phyloP scores from a whole-genome alignment of 2,797 vertebrate species.

The Chiloscyllium punctatum region DNA sequence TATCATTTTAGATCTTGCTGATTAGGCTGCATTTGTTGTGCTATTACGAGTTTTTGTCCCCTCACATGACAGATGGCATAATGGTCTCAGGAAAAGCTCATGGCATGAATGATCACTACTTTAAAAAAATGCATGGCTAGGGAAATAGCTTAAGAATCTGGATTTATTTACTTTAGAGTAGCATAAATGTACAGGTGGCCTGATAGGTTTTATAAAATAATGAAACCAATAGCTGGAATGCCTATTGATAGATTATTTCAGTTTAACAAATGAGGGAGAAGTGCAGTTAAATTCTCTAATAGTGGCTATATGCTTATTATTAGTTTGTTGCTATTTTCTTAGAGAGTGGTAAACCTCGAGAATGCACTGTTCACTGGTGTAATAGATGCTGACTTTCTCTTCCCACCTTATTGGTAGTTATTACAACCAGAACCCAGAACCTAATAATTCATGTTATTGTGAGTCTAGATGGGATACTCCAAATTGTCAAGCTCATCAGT shows the following conservation, averaged over 20 bases:
- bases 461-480: too few relatives aligned
- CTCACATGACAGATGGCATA: background rate
- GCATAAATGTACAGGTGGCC: background rate
- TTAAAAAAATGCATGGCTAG: background rate
- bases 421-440: background rate
- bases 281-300: background rate
- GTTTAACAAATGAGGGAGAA: background rate
- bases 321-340: background rate
- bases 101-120: background rate
- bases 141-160: background rate
- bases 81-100: background rate
- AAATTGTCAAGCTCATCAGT: too few relatives aligned
- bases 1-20: background rate
- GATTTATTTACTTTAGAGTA: background rate
- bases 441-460: too few relatives aligned
- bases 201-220: background rate
- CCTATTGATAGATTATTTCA: background rate
- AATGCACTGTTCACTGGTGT: background rate
- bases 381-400: background rate
- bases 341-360: background rate
- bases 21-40: background rate
- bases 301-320: background rate
- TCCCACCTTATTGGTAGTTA: background rate
- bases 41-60: background rate
- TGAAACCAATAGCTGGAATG: background rate